phyloP scores from a whole-genome alignment of 2,888 invertebrate genomes.

The Agriopis marginaria region DNA sequence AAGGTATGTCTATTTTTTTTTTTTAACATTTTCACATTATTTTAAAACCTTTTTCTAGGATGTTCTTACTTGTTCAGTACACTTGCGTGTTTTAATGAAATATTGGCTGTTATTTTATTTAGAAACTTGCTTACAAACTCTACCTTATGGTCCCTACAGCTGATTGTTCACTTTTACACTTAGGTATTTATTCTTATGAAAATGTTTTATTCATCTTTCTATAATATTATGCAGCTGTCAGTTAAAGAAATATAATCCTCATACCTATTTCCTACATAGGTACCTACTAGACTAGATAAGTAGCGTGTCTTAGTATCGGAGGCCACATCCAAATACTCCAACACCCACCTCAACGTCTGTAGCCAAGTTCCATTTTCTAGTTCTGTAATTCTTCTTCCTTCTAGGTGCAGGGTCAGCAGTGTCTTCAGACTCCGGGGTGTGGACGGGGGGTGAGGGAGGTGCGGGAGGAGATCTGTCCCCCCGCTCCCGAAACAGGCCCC shows the following conservation, averaged over 20 bases:
- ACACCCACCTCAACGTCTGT: too few species aligned
- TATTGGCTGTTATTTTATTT: too few species aligned
- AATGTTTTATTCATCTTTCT: too few species aligned
- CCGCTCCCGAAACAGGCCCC: constrained; percentile 83
- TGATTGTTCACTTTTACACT: too few species aligned
- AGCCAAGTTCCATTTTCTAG: not conserved
- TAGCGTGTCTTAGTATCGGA: not conserved
- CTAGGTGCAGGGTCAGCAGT: constrained; percentile 86
- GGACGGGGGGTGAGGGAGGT: constrained; percentile 74
- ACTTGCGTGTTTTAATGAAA: too few species aligned
- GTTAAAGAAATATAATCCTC: too few species aligned
- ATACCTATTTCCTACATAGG: too few species aligned
- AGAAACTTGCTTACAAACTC: too few species aligned
- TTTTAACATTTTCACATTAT: not conserved
- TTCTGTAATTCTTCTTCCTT: not conserved
- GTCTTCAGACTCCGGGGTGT: constrained; percentile 89
- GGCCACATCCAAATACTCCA: not conserved
- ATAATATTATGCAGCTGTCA: too few species aligned
- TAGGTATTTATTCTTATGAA: too few species aligned
- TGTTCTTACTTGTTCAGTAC: too few species aligned
- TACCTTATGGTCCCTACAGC: too few species aligned
- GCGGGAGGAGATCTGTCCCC: constrained; percentile 71
- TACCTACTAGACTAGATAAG: not conserved
- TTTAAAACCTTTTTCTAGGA: not conserved
- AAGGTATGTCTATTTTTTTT: constrained; percentile 64